Evolutionary conservation across 1,140 invertebrate species (phyloP), one percentile per base, ranked within the genome.

Genomic region (Zaprionus vittiger): DNA sequence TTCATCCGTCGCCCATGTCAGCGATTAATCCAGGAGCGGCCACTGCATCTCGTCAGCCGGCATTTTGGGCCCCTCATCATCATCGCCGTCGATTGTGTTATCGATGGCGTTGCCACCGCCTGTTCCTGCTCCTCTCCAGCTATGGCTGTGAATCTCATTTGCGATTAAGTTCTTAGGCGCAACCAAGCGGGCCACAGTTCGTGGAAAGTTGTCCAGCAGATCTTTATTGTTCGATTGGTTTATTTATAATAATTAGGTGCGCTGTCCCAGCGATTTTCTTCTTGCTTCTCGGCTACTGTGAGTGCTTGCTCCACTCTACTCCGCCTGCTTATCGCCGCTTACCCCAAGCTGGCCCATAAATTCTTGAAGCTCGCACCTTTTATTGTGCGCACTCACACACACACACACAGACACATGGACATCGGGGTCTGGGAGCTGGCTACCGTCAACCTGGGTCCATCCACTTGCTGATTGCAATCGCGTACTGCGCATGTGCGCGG

Each of bases 211-310:
- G 85, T 70, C 61, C 71, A 75, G 57, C 87, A 90, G 91, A 92
- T 92, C 87, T 92, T 92, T 92, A 92, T 92, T 92, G 87, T 90
- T 83, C 87, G 91, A 92, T 92, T 92, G 91, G 91, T 92, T 92
- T 92, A 92, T 92, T 92, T 92, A 92, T 92, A 92, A 92, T 92
- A 92, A 92, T 92, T 92, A 92, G 91, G 91, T 92, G 87, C 86
- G 78, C 91, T 90, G 80, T 86, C 81, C 82, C 77, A 63, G 71
- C 75, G 76, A 80, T 67, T 82, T 78, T 84, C 20, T 75, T 59
- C 71, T 59, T 57, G 56, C 56, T n/a, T 61, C 57, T 61, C 61
- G 59, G 47, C 69, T 62, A 71, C 79, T 55, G 38, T 62, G 64
- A 38, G 67, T 49, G 17, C 62, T 15, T 47, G 41, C 75, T 70